Evolutionary conservation across 2,113 vertebrate genomes (phyloP).

Genomic region (Lepisosteus osseus): DNA sequence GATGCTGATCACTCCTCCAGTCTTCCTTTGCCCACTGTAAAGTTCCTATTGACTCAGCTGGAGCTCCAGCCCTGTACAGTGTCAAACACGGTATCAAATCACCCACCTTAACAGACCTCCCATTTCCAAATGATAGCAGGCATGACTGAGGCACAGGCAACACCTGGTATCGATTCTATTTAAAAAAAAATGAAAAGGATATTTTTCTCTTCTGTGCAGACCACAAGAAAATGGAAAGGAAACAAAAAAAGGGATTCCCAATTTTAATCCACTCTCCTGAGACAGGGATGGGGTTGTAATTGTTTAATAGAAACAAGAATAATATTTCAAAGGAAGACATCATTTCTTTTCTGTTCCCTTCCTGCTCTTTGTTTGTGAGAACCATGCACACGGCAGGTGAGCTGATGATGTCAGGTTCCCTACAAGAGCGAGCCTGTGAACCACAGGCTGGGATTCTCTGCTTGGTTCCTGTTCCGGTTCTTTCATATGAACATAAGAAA

Average conservation of each 20-base stretch:
- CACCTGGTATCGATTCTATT: conserved; percentile 57
- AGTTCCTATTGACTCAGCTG: conserved; percentile 63
- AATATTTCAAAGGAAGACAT: conserved; percentile 41
- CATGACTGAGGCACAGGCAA: conserved; percentile 48
- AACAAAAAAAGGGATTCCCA: conserved; percentile 5
- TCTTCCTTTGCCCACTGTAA: conserved; percentile 9
- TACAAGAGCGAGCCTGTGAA: conserved; percentile 21
- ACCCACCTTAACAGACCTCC: conserved; percentile 53
- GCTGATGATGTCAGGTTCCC: conserved; percentile 15
- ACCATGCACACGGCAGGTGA: conserved; percentile 22
- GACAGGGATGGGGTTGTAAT: conserved; percentile 26
- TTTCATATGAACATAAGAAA: background rate
- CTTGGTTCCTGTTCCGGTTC: background rate
- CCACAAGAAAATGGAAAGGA: conserved; percentile 23
- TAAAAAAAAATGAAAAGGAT: conserved; percentile 37
- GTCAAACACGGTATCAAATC: conserved; percentile 46
- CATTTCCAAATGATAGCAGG: conserved; percentile 26
- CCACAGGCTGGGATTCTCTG: conserved; percentile 6
- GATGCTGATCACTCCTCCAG: conserved; percentile 14
- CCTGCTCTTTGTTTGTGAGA: conserved; percentile 23
- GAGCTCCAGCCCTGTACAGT: conserved; percentile 35
- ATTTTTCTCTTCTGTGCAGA: conserved; percentile 4
- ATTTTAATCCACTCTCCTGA: conserved; percentile 24
- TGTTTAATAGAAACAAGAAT: conserved; percentile 28
- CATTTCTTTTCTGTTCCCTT: conserved; percentile 43